Base-by-base conservation (phyloP, 2,888 invertebrate genomes). In the Pristionchus japonicus region DNA sequence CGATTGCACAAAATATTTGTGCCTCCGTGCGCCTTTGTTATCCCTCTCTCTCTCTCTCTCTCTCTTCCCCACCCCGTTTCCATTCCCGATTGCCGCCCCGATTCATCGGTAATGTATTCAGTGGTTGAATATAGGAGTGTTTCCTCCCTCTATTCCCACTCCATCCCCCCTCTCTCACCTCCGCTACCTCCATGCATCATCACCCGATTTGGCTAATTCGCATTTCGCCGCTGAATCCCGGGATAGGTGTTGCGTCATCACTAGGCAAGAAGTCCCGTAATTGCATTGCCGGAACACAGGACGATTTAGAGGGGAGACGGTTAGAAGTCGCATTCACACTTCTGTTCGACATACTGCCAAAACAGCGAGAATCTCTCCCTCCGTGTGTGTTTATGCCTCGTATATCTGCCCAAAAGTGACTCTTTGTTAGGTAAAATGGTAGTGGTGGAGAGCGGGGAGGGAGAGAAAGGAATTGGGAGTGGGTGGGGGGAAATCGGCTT, bases 331-430 rank as follows among this genome's bases (percentile, higher is more conserved):
- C 64, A 64, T 64, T 64, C 64, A 31, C 64, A 31, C 64, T 57
- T 57, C 57, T 43, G 11, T 11, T 43, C 6, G 43, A 64, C 64
- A 15, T n/a, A n/a, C n/a, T n/a, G n/a, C 27, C 43, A 77, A 43
- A 47, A 77, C 27, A 77, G 43, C 77, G 11, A 57, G 77, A 47
- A 77, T 47, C 27, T 23, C 34, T 23, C 77, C n/a, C 43, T 27
- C 43, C 9, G 27, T 15, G 17, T 74, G 34, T 77, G 77, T 77
- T 77, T 43, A 77, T 77, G 77, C 43, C 77, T 40, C 15, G 77
- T n/a, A 74, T 77, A 43, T 77, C 43, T n/a, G 77, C 77, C 64
- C 88, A 77, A 77, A 77, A 77, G 77, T 77, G 77, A 77, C 77
- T 77, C 77, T 77, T 77, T 77, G 77, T 77, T 77, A 77, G 77